Conservation (phyloP, 1,140 invertebrate species). For the Camponotus floridanus region DNA sequence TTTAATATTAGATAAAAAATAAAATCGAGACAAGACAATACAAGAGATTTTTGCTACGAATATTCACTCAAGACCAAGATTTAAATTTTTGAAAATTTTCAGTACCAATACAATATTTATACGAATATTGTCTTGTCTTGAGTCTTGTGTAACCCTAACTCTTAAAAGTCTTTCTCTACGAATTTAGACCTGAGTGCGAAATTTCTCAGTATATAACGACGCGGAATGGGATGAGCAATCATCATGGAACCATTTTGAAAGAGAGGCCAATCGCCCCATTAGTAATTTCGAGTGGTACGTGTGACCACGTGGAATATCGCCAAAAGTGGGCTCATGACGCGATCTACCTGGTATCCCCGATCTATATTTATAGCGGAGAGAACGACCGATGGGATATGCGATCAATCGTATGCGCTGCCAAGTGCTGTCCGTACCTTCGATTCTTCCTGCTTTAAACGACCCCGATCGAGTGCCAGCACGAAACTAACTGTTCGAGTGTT, state of each 20-base stretch:
- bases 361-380: conserved; percentile 83
- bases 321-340: conserved; percentile 76
- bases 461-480: conserved; percentile 61
- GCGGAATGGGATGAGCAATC: conserved; percentile 30
- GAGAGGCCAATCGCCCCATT: conserved; percentile 54
- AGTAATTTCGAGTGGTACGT: conserved; percentile 51
- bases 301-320: conserved; percentile 77
- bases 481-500: conserved; percentile 48
- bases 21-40: no score
- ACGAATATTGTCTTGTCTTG: no score
- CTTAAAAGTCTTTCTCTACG: background rate
- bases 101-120: no score
- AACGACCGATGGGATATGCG: conserved; percentile 84
- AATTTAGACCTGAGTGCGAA: background rate
- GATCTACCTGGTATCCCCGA: conserved; percentile 75
- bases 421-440: conserved; percentile 70
- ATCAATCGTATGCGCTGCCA: conserved; percentile 82
- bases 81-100: no score
- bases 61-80: no score
- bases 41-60: no score
- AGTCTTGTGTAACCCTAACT: no score
- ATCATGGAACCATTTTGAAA: conserved; percentile 38
- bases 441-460: conserved; percentile 65
- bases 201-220: background rate
- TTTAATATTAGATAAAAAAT: no score